Evolutionary conservation across 2,888 invertebrate species (phyloP), one percentile per base, ranked within the genome.

Genomic region (Monopis laevigella): DNA sequence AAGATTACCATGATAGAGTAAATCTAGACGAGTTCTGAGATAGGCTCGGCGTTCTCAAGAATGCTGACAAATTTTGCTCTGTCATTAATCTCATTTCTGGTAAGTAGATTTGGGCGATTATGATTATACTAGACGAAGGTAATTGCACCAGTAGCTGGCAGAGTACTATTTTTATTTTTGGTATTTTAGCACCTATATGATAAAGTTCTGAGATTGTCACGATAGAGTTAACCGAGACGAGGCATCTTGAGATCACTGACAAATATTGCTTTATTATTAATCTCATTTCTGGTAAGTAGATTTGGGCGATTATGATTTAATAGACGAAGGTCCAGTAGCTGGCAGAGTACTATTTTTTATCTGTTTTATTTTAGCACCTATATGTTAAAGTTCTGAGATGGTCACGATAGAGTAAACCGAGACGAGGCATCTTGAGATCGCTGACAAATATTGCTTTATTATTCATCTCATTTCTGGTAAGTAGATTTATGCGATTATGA

Each of bases 1-100:
- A 21, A 36, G 36, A 36, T 36, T 36, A 32, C 32, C 8, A 10
- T n/a, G 32, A 32, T 32, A 32, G 32, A 32, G 32, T 32, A 32
- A 32, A 32, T 32, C 17, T 21, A 5, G 24, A 32, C 32, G 17
- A 14, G 32, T 32, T 32, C 17, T 32, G 14, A 32, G 17, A 14
- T 5, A 14, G 17, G 29, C 2, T 29, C 17, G 17, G 32, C 7
- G 32, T 10, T n/a, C 17, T 17, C 14, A 16, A 17, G 32, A 32
- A 32, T 32, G 32, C 17, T 17, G 32, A 32, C 32, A 32, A 32
- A 32, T 32, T 14, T 32, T 32, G n/a, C 17, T 17, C 17, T 17
- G 10, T 16, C 10, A 32, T 32, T 32, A 32, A 32, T 32, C 5
- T 32, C 10, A 32, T 32, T 32, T 32, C 3, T 17, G 17, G 17